phyloP scores from a whole-genome alignment of 2,888 invertebrate genomes.

The Limenitis camilla region DNA sequence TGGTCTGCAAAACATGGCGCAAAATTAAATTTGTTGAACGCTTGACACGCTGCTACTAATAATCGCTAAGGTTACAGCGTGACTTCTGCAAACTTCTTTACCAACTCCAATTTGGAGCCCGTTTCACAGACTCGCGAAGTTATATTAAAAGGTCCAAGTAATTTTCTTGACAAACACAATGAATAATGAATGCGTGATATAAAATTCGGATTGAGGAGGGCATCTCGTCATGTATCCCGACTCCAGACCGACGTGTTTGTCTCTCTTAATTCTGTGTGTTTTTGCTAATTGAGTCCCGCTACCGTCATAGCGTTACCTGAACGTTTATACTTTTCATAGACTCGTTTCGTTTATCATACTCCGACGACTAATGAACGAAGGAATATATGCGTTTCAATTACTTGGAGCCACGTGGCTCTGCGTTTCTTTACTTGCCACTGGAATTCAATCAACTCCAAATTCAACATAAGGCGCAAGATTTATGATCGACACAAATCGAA shows the following conservation, averaged over 20 bases:
- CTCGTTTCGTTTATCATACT: slow-evolving; percentile 48
- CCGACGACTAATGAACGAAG: slow-evolving; percentile 47
- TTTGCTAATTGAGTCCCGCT: slow-evolving; percentile 70
- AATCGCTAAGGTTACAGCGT: slow-evolving; percentile 55
- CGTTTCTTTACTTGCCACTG: slow-evolving; percentile 45
- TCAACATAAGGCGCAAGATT: slow-evolving; percentile 74
- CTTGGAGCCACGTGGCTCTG: slow-evolving; percentile 15
- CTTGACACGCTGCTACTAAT: slow-evolving; percentile 52
- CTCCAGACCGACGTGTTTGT: slow-evolving; percentile 63
- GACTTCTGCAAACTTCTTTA: slow-evolving; percentile 53
- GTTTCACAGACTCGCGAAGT: slow-evolving; percentile 48
- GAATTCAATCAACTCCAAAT: slow-evolving; percentile 69
- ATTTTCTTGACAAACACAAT: slow-evolving; percentile 71
- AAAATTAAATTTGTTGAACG: slow-evolving; percentile 58
- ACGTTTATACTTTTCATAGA: slow-evolving; percentile 30
- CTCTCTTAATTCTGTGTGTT: slow-evolving; percentile 71
- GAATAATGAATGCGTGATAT: slow-evolving; percentile 70
- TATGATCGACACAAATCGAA: slow-evolving; percentile 75
- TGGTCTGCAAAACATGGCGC: slow-evolving; percentile 53
- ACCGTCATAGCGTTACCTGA: slow-evolving; percentile 38
- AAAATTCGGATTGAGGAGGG: slow-evolving; percentile 69
- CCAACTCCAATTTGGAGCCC: slow-evolving; percentile 59
- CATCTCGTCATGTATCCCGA: slow-evolving; percentile 57
- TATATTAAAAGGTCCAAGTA: slow-evolving; percentile 75
- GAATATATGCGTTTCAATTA: slow-evolving; percentile 23